Evolutionary conservation across 2,113 vertebrate genomes (phyloP).

Genomic region (Chionis minor): DNA sequence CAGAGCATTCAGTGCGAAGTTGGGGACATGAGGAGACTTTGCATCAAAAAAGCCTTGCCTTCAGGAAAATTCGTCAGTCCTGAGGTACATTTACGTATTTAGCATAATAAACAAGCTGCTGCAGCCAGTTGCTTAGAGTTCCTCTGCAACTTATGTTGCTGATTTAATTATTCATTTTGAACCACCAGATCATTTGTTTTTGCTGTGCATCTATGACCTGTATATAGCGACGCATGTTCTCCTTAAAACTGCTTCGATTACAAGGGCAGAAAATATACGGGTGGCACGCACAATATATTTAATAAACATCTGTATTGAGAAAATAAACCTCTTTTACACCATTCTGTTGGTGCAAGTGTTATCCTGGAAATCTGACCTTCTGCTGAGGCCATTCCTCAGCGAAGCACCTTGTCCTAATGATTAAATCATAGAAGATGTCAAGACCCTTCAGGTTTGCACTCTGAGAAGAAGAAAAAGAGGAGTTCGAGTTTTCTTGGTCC

Average conservation of each 20-base stretch:
- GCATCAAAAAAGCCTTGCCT: conserved; percentile 14
- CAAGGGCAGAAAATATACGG: background rate
- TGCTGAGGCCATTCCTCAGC: background rate
- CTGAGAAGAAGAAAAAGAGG: background rate
- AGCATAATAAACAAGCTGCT: background rate
- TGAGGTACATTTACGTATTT: background rate
- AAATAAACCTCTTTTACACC: background rate
- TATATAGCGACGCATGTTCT: background rate
- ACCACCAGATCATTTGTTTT: background rate
- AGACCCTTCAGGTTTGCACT: background rate
- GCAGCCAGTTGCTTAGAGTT: background rate
- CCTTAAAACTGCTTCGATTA: background rate
- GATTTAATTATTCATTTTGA: background rate
- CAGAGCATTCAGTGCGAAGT: background rate
- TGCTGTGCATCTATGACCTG: background rate
- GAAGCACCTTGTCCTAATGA: background rate
- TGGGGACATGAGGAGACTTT: conserved; percentile 11
- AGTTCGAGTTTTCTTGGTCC: background rate
- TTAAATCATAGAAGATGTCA: conserved; percentile 10
- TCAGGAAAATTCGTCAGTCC: background rate
- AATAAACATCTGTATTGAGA: background rate
- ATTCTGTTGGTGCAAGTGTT: background rate
- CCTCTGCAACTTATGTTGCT: background rate
- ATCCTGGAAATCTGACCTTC: conserved; percentile 17
- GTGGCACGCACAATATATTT: background rate